Percentiles rank a stretch among this genome's conserved stretches.
Conservation (phyloP, 2,888 invertebrate species). For the Syrphus vitripennis region DNA sequence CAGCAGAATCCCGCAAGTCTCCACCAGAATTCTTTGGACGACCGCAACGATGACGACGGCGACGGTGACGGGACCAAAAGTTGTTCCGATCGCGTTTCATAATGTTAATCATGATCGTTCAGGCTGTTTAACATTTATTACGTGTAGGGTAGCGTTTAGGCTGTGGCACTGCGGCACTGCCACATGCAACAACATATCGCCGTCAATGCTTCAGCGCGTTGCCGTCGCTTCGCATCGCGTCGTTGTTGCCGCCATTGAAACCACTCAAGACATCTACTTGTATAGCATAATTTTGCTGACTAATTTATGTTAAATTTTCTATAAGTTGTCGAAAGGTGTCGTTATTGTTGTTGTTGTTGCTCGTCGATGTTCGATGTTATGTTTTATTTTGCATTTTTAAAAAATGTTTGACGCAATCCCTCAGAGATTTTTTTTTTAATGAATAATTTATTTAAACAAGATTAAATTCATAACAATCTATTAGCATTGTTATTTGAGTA, state of each 20-base stretch:
- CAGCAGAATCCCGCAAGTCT: slow-evolving; percentile 5
- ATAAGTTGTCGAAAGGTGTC: slow-evolving; percentile 67
- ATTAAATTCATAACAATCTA: slow-evolving; percentile 24
- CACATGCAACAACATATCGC: slow-evolving; percentile 49
- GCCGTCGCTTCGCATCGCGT: not conserved
- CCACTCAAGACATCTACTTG: slow-evolving; percentile 1
- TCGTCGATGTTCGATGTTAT: slow-evolving; percentile 37
- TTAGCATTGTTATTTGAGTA: slow-evolving; percentile 42
- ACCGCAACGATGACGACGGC: too few species aligned
- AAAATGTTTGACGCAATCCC: slow-evolving; percentile 47
- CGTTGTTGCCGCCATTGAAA: not conserved
- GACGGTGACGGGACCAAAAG: slow-evolving; percentile 33
- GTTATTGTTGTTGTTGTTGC: slow-evolving; percentile 55
- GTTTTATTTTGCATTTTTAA: not conserved
- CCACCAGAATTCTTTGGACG: slow-evolving; percentile 27
- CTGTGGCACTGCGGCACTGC: not conserved
- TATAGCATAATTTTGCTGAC: slow-evolving; percentile 31
- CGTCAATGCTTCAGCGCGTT: not conserved
- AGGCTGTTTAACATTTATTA: slow-evolving; percentile 70
- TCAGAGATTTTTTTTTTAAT: slow-evolving; percentile 23
- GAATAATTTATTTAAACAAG: slow-evolving; percentile 57
- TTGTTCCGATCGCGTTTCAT: slow-evolving; percentile 70
- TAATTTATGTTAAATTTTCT: slow-evolving; percentile 69
- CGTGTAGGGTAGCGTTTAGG: slow-evolving; percentile 69
- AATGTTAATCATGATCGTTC: slow-evolving; percentile 71